Conservation (phyloP, 2,113 vertebrate species). For the Nanorana parkeri region DNA sequence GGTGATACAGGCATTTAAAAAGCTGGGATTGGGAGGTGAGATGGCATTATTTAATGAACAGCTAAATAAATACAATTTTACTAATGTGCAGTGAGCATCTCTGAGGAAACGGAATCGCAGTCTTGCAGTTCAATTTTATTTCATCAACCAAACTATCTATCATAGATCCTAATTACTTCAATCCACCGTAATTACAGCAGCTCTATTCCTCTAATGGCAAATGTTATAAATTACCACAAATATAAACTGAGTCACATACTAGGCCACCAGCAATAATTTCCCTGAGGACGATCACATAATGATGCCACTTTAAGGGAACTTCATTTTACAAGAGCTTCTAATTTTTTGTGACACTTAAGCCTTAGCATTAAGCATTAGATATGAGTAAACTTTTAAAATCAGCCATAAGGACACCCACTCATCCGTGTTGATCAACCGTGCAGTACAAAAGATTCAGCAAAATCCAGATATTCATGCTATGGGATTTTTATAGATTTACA, state of each 20-base stretch:
- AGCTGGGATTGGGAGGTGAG: not conserved
- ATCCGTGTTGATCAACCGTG: too few relatives aligned
- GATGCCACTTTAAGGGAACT: conserved; percentile 45
- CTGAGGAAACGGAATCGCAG: conserved; percentile 39
- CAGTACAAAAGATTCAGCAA: too few relatives aligned
- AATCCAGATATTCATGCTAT: too few relatives aligned
- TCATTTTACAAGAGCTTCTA: conserved; percentile 32
- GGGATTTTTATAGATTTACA: too few relatives aligned
- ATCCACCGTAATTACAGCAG: conserved; percentile 64
- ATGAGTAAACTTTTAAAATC: too few relatives aligned
- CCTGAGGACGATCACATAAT: conserved; percentile 28
- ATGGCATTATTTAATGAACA: conserved; percentile 5
- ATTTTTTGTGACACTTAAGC: not conserved
- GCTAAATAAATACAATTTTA: conserved; percentile 2
- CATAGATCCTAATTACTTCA: conserved; percentile 67
- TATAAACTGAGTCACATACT: conserved; percentile 56
- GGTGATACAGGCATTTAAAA: not conserved
- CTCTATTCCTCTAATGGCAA: conserved; percentile 62
- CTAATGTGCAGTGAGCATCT: conserved; percentile 25
- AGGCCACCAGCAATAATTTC: conserved; percentile 23
- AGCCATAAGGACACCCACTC: too few relatives aligned
- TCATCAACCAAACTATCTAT: conserved; percentile 71
- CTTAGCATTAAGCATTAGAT: too few relatives aligned
- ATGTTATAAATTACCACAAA: conserved; percentile 63
- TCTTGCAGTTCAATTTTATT: conserved; percentile 66